These are phyloP conservation scores for Pteropus rufus DNA, from an alignment of 2,797 vertebrate genomes.

Conservation along the genomic window DNA sequence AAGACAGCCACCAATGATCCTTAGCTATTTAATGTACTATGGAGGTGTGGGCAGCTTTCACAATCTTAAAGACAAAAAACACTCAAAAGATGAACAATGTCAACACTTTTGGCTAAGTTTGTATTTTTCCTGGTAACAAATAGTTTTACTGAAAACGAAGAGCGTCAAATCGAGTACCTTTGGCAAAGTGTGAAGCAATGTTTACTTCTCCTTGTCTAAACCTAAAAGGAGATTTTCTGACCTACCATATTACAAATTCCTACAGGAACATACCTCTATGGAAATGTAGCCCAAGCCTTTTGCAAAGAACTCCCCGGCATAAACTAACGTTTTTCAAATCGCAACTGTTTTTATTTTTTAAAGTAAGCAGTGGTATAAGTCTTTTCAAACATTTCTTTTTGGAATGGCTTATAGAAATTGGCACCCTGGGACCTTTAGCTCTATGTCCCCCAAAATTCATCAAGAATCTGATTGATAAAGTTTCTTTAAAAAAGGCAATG, in stretches of 20 bases:
- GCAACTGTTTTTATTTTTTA: slow-evolving; percentile 59
- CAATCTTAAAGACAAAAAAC: background rate
- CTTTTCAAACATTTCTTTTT: slow-evolving; percentile 43
- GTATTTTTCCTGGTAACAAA: background rate
- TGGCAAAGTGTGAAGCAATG: background rate
- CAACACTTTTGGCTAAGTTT: background rate
- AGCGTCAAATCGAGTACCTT: background rate
- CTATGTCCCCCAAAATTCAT: slow-evolving; percentile 28
- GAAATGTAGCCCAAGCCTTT: background rate
- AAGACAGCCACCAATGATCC: background rate
- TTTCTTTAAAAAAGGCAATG: slow-evolving; percentile 11
- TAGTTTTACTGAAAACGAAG: slow-evolving; percentile 17
- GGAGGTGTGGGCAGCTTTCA: background rate
- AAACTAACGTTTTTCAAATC: slow-evolving; percentile 32
- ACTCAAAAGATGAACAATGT: background rate
- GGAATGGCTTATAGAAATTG: slow-evolving; percentile 53
- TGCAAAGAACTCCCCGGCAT: slow-evolving; percentile 38
- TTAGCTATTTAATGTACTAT: background rate
- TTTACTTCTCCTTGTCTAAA: background rate
- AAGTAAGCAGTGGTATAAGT: slow-evolving; percentile 34
- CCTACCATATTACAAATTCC: background rate
- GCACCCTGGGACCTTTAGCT: slow-evolving; percentile 22
- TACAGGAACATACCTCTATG: background rate
- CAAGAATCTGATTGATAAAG: slow-evolving; percentile 17
- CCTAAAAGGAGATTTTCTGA: background rate